Evolutionary conservation across 2,888 invertebrate species (phyloP), one percentile per base, ranked within the genome.

Genomic region (Caenorhabditis becei): DNA sequence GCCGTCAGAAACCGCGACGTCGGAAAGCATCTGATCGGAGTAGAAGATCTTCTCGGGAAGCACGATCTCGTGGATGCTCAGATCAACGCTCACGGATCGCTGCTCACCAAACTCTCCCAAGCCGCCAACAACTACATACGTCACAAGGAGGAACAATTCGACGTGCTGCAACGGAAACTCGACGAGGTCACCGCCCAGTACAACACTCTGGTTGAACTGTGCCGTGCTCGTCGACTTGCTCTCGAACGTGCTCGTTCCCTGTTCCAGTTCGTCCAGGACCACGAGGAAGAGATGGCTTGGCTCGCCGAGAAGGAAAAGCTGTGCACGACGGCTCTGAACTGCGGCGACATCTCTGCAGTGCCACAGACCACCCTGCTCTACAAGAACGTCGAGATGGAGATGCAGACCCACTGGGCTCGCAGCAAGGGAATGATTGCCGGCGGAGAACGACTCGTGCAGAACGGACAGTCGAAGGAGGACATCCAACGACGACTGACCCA

Each of bases 241-340:
- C 93, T 99, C 16, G 97, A 97, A 91, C 96, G 97, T 89, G 96
- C 97, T 0, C 93, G 96, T 77, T 95, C 96, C 91, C 95, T 96
- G 89, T 97, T 95, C 93, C 96, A 97, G 92, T 97, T 98, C 92
- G 93, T 86, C 11, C 96, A 97, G 92, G 97, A 98, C 91, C 95
- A 96, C 88, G 97, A 98, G 89, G 98, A 98, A 89, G 98, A 98
- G 92, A 97, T 97, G 92, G 95, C 96, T 0, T 98, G 98, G 97
- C 93, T 98, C 69, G 94, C 95, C 0, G 98, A 99, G 91, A 97
- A 96, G 91, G 96, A 97, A 91, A 82, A 86, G 35, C 95, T 97
- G 80, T 97, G 97, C 91, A 95, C 95, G 91, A 95, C 96, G 0
- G 95, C 95, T n/a, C 95, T 97, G 28, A 94, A 95, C 0, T 96